Evolutionary conservation across 92 coral and sea anemone species (phyloP), one percentile per base, ranked within the genome.

Genomic region (Hydrozoanthus gracilis): DNA sequence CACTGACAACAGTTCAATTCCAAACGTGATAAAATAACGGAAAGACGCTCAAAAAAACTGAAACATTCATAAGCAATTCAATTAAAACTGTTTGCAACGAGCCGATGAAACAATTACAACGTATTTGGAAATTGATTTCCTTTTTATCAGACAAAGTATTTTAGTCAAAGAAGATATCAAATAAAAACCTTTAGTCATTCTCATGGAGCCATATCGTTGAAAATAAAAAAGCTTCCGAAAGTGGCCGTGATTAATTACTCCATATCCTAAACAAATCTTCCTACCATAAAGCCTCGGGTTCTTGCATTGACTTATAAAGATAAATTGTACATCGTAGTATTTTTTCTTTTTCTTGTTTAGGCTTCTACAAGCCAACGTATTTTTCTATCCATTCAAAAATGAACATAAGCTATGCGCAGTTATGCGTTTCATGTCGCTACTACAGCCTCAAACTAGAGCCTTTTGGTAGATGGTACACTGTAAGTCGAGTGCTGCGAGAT

Each of bases 401-500:
- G 65, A 58, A 58, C 65, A 58, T 8, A 58, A 58, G 65, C 65
- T 58, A 58, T 58, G 65, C 65, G 65, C 65, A 58, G 65, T 58
- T 58, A 58, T 58, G 12, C 17, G 16, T 58, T 58, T 58, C 65
- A 58, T 58, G 65, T 58, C 65, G 65, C 65, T 58, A 58, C 65
- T 58, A 58, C 65, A 58, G 65, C 65, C 65, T 58, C 65, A 58
- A 58, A 58, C 65, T 58, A 58, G 65, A 58, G 65, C 65, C 65
- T 58, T 4, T 58, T 58, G 65, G 65, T 4, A 58, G 65, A 58
- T 4, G 65, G 65, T 58, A 58, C 65, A 58, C 65, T 3, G 65
- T 58, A 58, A 58, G 65, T 58, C 65, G 65, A 58, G 65, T 58
- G 65, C 65, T 58, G 65, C 65, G 65, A 58, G 65, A 58, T 58